phyloP scores from a whole-genome alignment of 2,888 invertebrate genomes.

The Stratiomys singularior region DNA sequence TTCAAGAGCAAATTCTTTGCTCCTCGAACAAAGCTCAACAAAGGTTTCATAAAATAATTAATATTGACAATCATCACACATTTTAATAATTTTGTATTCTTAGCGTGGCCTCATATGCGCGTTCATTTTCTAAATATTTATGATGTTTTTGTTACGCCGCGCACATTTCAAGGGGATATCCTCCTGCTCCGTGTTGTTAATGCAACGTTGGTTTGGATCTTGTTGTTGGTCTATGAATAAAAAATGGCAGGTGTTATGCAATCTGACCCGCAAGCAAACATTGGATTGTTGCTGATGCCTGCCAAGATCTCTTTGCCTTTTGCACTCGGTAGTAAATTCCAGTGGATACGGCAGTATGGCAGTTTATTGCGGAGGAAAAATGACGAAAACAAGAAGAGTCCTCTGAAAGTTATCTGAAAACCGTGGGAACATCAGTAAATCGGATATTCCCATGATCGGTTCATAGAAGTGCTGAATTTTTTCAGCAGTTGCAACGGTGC shows the following conservation, averaged over 20 bases:
- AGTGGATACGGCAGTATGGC: background rate
- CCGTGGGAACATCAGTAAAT: constrained; percentile 42
- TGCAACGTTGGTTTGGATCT: background rate
- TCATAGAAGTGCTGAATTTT: constrained; percentile 15
- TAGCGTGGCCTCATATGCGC: background rate
- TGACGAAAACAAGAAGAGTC: background rate
- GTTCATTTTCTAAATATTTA: constrained; percentile 35
- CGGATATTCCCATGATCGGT: constrained; percentile 43
- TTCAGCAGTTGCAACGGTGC: background rate
- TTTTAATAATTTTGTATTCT: background rate
- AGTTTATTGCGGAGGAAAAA: background rate
- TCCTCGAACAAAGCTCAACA: background rate
- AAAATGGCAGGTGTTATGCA: constrained; percentile 44
- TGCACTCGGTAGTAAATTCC: constrained; percentile 21
- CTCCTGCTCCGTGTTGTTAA: background rate
- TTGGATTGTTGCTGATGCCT: constrained; percentile 12
- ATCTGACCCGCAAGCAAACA: constrained; percentile 37
- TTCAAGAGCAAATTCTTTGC: no score
- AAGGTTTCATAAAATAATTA: background rate
- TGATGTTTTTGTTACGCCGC: constrained; percentile 31
- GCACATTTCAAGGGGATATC: constrained; percentile 34
- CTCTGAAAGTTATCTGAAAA: constrained; percentile 27
- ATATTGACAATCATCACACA: background rate
- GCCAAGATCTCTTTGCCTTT: constrained; percentile 17
- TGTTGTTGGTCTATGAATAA: constrained; percentile 24